These are phyloP conservation scores for Melieria picta DNA, from an alignment of 2,888 invertebrate species.

Conservation along the genomic window DNA sequence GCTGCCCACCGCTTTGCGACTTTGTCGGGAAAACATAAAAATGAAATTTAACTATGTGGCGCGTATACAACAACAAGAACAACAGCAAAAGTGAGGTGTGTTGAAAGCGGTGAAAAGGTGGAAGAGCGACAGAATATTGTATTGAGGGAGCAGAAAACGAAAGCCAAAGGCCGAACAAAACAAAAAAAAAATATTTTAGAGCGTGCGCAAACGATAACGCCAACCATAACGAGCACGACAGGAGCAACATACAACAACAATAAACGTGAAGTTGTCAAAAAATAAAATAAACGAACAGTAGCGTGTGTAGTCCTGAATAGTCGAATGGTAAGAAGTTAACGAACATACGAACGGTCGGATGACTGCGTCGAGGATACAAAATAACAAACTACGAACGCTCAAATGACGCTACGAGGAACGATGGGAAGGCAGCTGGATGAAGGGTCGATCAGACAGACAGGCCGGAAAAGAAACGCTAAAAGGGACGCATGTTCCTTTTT, in stretches of 20 bases:
- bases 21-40: constrained; percentile 2
- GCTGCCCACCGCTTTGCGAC: background rate
- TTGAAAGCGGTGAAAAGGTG: background rate
- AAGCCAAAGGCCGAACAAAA: background rate
- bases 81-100: too few species aligned
- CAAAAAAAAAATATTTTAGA: background rate
- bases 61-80: background rate
- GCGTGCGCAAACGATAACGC: background rate
- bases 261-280: background rate
- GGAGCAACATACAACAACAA: background rate
- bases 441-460: too few species aligned
- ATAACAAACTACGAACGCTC: background rate
- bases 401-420: too few species aligned
- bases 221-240: background rate
- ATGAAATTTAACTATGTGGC: background rate
- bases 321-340: too few species aligned
- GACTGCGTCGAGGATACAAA: background rate
- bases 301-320: background rate
- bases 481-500: constrained; percentile 2
- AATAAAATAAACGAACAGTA: background rate
- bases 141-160: background rate
- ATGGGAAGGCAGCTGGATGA: too few species aligned
- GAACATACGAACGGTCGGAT: background rate
- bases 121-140: background rate
- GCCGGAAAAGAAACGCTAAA: background rate